phyloP scores from a whole-genome alignment of 1,140 invertebrate genomes.

The Scaptodrosophila lebanonensis region DNA sequence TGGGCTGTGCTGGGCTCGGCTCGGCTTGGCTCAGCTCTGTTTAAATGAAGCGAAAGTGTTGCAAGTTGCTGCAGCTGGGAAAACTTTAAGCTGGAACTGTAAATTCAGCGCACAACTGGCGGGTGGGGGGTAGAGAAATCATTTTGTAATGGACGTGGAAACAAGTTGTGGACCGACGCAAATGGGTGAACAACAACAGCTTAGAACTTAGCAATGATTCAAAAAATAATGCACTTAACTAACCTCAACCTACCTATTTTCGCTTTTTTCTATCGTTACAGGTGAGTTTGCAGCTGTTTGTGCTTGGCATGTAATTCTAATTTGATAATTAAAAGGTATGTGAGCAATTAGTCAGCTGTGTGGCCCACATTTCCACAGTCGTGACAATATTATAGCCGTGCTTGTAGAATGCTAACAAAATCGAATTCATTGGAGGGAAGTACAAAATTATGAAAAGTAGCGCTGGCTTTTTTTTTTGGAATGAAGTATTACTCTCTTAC shows the following conservation, averaged over 20 bases:
- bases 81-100: constrained; percentile 2
- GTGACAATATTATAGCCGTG: constrained; percentile 43
- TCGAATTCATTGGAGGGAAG: too few relatives aligned
- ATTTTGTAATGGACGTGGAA: constrained; percentile 10
- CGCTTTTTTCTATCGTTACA: constrained; percentile 35
- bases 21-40: constrained; percentile 2
- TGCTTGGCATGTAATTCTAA: constrained; percentile 25
- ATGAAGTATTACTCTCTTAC: too few relatives aligned
- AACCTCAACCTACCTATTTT: constrained; percentile 2
- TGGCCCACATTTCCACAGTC: constrained; percentile 36
- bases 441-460: too few relatives aligned
- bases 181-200: too few relatives aligned
- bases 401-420: too few relatives aligned
- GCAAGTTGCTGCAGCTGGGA: constrained; percentile 18
- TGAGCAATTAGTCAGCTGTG: constrained; percentile 66
- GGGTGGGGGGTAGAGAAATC: too few relatives aligned
- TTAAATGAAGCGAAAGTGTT: constrained; percentile 46
- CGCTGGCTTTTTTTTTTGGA: too few relatives aligned
- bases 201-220: too few relatives aligned
- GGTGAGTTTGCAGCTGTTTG: constrained; percentile 45
- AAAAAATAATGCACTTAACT: background rate
- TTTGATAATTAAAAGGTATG: constrained; percentile 63
- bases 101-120: constrained; percentile 19
- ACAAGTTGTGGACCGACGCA: too few relatives aligned
- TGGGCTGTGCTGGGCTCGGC: constrained; percentile 30